Evolutionary conservation across 2,888 invertebrate species (phyloP).

Genomic region (Trissolcus brochymenae): DNA sequence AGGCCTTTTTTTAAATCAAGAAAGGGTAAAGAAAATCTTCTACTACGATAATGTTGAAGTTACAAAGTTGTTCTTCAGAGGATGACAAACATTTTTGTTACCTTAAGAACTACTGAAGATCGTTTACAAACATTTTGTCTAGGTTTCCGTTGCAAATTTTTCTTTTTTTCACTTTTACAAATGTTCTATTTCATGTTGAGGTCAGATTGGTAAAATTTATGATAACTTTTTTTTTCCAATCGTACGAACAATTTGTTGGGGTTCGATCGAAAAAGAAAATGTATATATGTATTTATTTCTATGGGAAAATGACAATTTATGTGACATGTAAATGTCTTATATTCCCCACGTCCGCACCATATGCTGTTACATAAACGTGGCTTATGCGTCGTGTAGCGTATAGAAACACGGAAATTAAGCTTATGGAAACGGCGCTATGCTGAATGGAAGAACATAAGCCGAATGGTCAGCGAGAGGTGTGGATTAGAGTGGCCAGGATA

Average conservation of each 20-base stretch:
- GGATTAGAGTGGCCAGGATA: conserved; percentile 7
- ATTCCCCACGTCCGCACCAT: conserved; percentile 27
- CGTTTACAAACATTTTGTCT: no score
- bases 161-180: no score
- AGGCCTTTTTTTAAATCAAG: no score
- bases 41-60: no score
- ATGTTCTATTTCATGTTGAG: no score
- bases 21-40: no score
- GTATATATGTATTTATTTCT: conserved; percentile 7
- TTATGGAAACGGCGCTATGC: conserved; percentile 8
- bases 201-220: no score
- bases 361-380: conserved; percentile 26
- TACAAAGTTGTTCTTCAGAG: no score
- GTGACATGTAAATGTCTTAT: conserved; percentile 26
- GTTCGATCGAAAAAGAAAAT: conserved; percentile 7
- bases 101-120: no score
- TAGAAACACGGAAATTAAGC: conserved; percentile 32
- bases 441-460: conserved; percentile 7
- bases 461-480: conserved; percentile 6
- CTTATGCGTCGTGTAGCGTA: conserved; percentile 9
- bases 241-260: not conserved
- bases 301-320: conserved; percentile 21
- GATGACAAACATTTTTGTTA: no score
- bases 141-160: no score
- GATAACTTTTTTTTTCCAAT: no score